Conservation (phyloP, 1,140 invertebrate species). For the Apis laboriosa region DNA sequence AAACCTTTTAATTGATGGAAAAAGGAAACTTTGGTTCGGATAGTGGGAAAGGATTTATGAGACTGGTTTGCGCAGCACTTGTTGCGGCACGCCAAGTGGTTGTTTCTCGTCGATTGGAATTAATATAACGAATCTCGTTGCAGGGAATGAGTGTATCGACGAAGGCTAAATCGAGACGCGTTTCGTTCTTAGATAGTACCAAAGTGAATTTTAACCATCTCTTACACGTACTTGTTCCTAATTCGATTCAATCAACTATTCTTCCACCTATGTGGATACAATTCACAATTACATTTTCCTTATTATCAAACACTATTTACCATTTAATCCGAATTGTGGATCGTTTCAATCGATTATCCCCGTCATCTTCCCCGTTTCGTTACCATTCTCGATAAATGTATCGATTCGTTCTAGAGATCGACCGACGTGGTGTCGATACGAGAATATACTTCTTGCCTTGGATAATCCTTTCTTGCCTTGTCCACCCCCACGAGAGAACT, state of each 20-base stretch:
- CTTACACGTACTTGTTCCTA: no score
- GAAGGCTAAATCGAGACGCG: neutral
- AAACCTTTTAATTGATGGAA: constrained; percentile 32
- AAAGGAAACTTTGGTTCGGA: constrained; percentile 24
- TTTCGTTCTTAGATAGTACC: neutral
- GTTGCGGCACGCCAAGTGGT: constrained; percentile 12
- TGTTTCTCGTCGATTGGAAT: neutral
- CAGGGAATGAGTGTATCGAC: neutral
- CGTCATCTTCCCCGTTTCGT: constrained; percentile 3
- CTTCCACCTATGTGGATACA: no score
- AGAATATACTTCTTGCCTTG: constrained; percentile 51
- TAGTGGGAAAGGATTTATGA: constrained; percentile 5
- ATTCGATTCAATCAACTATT: no score
- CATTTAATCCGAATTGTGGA: no score
- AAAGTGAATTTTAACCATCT: no score
- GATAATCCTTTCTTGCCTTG: constrained; percentile 62
- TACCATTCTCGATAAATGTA: constrained; percentile 8
- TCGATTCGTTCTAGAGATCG: constrained; percentile 36
- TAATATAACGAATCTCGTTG: constrained; percentile 19
- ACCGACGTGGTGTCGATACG: constrained; percentile 58
- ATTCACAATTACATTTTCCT: no score
- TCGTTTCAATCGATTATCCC: no score
- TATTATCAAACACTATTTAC: no score
- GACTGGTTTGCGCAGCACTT: neutral
- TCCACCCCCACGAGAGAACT: constrained; percentile 25